Conservation (phyloP, 2,113 vertebrate genomes). For the Arothron firmamentum region DNA sequence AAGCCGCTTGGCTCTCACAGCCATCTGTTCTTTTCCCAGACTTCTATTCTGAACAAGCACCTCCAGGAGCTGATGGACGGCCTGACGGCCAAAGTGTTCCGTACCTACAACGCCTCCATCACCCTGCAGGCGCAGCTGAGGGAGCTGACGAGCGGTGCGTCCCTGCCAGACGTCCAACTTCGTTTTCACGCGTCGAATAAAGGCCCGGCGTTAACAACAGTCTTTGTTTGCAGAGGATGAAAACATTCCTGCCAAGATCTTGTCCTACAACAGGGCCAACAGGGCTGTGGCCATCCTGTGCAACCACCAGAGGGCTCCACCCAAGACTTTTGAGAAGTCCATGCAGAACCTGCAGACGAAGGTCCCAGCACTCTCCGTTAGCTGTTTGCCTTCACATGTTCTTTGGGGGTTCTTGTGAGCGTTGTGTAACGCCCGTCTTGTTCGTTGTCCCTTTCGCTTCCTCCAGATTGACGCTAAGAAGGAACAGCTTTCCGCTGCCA, state of each 20-base stretch:
- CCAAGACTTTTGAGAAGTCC: slow-evolving; percentile 98
- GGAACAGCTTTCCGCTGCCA: slow-evolving; percentile 89
- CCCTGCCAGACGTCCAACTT: background rate
- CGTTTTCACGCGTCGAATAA: background rate
- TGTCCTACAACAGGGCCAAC: slow-evolving; percentile 98
- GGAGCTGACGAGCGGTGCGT: slow-evolving; percentile 88
- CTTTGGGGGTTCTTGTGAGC: background rate
- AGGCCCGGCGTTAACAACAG: too few relatives aligned
- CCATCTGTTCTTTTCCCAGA: slow-evolving; percentile 67
- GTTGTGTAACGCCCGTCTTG: background rate
- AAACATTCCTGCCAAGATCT: slow-evolving; percentile 92
- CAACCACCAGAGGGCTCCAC: slow-evolving; percentile 98
- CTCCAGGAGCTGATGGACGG: slow-evolving; percentile 99
- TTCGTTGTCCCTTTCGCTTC: too few relatives aligned
- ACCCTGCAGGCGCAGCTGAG: slow-evolving; percentile 95
- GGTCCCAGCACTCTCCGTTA: slow-evolving; percentile 62
- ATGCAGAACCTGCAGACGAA: slow-evolving; percentile 97
- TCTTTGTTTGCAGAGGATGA: slow-evolving; percentile 80
- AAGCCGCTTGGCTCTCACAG: background rate
- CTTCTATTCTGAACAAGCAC: slow-evolving; percentile 96
- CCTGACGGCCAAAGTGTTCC: slow-evolving; percentile 97
- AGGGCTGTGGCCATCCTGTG: slow-evolving; percentile 96
- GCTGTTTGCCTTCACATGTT: too few relatives aligned
- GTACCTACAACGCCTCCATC: slow-evolving; percentile 98
- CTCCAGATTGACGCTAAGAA: slow-evolving; percentile 94